phyloP scores from a whole-genome alignment of 2,888 invertebrate species.

The Eristalis arbustorum region DNA sequence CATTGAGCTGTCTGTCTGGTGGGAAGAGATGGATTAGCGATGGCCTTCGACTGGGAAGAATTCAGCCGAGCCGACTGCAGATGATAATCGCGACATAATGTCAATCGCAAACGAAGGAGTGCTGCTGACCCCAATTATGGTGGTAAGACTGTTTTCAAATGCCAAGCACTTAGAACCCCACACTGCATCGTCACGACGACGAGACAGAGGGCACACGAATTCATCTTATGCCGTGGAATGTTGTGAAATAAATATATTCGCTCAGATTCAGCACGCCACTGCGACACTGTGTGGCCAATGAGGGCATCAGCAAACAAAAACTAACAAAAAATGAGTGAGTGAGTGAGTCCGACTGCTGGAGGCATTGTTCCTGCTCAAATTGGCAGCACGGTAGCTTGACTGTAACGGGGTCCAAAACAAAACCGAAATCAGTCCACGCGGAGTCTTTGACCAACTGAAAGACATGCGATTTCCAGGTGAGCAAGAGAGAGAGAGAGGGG shows the following conservation, averaged over 20 bases:
- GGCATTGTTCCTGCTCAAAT: conserved; percentile 45
- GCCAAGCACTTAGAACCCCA: conserved; percentile 25
- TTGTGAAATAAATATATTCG: conserved; percentile 2
- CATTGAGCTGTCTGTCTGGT: conserved; percentile 40
- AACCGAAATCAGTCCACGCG: conserved; percentile 25
- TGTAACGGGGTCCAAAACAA: conserved; percentile 24
- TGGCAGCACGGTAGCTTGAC: conserved; percentile 48
- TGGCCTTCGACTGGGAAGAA: conserved; percentile 34
- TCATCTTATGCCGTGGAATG: conserved; percentile 3
- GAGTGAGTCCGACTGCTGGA: background rate
- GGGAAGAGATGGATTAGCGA: background rate
- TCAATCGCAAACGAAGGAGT: conserved; percentile 52
- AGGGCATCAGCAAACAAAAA: conserved; percentile 42
- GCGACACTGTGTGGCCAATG: conserved; percentile 7
- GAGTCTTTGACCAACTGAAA: conserved; percentile 46
- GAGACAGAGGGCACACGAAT: conserved; percentile 37
- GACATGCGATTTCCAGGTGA: conserved; percentile 28
- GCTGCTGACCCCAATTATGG: conserved; percentile 48
- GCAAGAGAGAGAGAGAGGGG: background rate
- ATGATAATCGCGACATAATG: conserved; percentile 31
- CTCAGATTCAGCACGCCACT: background rate
- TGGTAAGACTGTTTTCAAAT: conserved; percentile 29
- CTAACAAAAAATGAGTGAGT: background rate
- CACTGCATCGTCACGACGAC: background rate
- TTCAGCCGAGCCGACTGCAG: background rate